phyloP scores from a whole-genome alignment of 2,797 vertebrate species.

The Hapalemur alaotrensis region DNA sequence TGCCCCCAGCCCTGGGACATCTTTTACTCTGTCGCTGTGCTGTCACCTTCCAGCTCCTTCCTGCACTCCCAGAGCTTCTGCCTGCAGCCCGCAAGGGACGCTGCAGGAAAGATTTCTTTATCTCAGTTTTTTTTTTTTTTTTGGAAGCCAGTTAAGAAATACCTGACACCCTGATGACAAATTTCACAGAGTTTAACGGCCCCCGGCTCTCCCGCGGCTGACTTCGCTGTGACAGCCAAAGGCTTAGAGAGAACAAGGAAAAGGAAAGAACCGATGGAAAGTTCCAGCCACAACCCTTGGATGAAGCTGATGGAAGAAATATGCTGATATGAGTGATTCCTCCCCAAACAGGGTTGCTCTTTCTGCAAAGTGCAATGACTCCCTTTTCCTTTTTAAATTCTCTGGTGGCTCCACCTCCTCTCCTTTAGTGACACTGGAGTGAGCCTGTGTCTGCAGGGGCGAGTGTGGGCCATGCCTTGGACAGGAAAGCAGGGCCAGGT shows the following conservation, averaged over 20 bases:
- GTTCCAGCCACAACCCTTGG: not conserved
- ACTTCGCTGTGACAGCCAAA: constrained; percentile 31
- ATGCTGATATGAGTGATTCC: constrained; percentile 10
- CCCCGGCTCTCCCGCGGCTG: not conserved
- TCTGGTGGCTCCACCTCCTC: constrained; percentile 81
- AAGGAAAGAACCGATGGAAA: constrained; percentile 34
- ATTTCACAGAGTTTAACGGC: constrained; percentile 89
- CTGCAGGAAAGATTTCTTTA: constrained; percentile 76
- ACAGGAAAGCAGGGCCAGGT: constrained; percentile 69
- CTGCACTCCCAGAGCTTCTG: constrained; percentile 60
- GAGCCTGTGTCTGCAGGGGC: constrained; percentile 84
- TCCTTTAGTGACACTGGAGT: constrained; percentile 84
- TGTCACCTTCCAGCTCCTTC: constrained; percentile 61
- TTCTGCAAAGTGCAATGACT: constrained; percentile 61
- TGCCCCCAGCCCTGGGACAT: constrained; percentile 73
- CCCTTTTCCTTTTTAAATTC: constrained; percentile 83
- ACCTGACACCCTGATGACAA: constrained; percentile 92
- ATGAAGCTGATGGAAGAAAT: constrained; percentile 30
- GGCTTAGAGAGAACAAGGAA: not conserved
- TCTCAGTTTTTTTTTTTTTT: constrained; percentile 71
- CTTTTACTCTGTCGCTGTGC: constrained; percentile 59
- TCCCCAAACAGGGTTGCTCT: constrained; percentile 26
- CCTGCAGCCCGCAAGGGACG: constrained; percentile 64
- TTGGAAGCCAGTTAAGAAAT: constrained; percentile 95
- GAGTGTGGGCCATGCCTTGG: constrained; percentile 75